Conservation (phyloP, 2,113 vertebrate genomes). For the Procavia capensis region DNA sequence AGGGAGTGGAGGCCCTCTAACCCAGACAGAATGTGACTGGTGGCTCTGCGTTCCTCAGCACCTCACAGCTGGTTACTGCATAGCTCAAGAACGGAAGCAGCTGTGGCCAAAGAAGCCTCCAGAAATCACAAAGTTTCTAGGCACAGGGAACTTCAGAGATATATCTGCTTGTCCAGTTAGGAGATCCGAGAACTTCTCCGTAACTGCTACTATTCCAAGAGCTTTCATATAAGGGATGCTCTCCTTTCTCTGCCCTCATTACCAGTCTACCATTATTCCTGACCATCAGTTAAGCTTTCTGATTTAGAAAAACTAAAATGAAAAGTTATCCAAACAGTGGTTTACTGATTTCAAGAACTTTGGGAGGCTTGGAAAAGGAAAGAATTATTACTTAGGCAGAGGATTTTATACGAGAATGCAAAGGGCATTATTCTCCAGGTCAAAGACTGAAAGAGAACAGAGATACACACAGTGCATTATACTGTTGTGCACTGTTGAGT, state of each 20-base stretch:
- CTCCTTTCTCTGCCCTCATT: neutral
- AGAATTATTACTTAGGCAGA: neutral
- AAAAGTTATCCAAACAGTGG: neutral
- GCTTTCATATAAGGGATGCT: neutral
- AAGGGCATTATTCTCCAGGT: neutral
- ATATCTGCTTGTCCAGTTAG: neutral
- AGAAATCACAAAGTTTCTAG: neutral
- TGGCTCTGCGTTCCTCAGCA: neutral
- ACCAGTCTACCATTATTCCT: neutral
- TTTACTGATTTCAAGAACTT: neutral
- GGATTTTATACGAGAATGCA: neutral
- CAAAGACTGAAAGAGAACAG: neutral
- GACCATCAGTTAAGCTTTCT: neutral
- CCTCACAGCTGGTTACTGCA: neutral
- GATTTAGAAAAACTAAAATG: slow-evolving; percentile 7
- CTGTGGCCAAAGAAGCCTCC: neutral
- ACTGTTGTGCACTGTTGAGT: too few species aligned
- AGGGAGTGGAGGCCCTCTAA: neutral
- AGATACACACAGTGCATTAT: neutral
- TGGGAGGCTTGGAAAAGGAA: neutral
- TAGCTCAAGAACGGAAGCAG: neutral
- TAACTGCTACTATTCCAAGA: neutral
- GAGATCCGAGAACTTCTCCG: neutral
- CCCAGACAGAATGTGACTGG: neutral
- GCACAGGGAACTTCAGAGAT: neutral